These are phyloP conservation scores for Ectemnius lituratus DNA, from an alignment of 2,888 invertebrate species.

Conservation along the genomic window DNA sequence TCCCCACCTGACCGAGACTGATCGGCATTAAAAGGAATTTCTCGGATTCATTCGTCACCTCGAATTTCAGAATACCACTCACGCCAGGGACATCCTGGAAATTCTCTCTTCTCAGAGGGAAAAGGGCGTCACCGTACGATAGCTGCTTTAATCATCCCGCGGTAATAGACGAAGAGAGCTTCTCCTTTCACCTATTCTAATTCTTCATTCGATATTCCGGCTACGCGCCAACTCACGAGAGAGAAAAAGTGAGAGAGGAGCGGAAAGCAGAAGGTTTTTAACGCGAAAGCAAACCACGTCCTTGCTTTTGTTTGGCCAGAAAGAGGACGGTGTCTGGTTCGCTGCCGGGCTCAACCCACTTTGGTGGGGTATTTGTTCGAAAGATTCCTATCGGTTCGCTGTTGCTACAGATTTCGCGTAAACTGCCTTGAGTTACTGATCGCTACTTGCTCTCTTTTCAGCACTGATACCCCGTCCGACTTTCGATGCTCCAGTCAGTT, in stretches of 20 bases:
- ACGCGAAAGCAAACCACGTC: constrained; percentile 57
- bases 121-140: constrained; percentile 35
- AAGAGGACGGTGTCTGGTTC: constrained; percentile 31
- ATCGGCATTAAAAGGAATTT: constrained; percentile 63
- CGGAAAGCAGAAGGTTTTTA: constrained; percentile 17
- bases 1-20: constrained; percentile 63
- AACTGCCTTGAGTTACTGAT: constrained; percentile 58
- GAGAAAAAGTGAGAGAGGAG: neutral
- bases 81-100: constrained; percentile 34
- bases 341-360: constrained; percentile 25
- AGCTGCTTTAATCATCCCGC: constrained; percentile 30
- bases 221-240: neutral
- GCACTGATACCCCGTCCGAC: constrained; percentile 46
- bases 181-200: constrained; percentile 13
- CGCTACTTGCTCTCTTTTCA: constrained; percentile 51
- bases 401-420: constrained; percentile 56
- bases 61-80: constrained; percentile 48
- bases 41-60: constrained; percentile 62
- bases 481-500: constrained; percentile 24
- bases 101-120: constrained; percentile 1
- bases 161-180: constrained; percentile 13
- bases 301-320: constrained; percentile 58
- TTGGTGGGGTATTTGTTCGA: constrained; percentile 58
- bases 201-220: constrained; percentile 10
- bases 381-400: constrained; percentile 62